A percentile compares a stretch with the other conserved stretches of the same genome.
Evolutionary conservation across 53 echinoderm and acorn worm genomes (phyloP).

Genomic region (Crossaster papposus): DNA sequence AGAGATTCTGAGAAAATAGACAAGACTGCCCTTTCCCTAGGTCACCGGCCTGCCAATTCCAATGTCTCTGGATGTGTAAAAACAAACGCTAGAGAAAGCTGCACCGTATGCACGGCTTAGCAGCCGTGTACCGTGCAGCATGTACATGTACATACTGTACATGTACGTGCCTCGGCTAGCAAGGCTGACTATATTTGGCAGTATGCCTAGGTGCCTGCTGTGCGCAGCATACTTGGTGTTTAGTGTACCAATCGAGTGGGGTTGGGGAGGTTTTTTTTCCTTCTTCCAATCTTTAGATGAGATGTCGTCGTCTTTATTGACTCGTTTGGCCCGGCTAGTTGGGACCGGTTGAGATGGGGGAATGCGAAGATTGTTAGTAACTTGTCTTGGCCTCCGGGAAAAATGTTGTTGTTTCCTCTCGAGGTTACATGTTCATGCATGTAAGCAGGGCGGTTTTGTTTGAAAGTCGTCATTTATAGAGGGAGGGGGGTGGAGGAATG

Average conservation of each 20-base stretch:
- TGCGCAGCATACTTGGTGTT: slow-evolving; percentile 54
- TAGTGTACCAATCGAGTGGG: slow-evolving; percentile 17
- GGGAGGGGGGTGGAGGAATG: slow-evolving; percentile 39
- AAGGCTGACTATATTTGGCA: slow-evolving; percentile 60
- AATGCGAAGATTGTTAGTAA: slow-evolving; percentile 43
- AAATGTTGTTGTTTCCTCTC: not conserved
- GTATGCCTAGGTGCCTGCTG: slow-evolving; percentile 44
- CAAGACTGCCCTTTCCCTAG: not conserved
- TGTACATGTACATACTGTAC: not conserved
- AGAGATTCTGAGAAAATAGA: not conserved
- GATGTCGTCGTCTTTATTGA: not conserved
- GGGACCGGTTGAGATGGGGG: slow-evolving; percentile 39
- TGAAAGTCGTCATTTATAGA: not conserved
- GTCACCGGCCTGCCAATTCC: not conserved
- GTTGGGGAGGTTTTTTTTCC: not conserved
- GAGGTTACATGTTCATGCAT: not conserved
- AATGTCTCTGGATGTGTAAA: not conserved
- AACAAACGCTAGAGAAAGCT: not conserved
- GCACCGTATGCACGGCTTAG: not conserved
- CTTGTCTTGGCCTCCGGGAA: not conserved
- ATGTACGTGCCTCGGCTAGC: slow-evolving; percentile 42
- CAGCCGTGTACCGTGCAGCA: not conserved
- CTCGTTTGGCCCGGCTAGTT: not conserved
- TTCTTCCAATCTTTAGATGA: not conserved
- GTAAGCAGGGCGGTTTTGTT: not conserved